phyloP scores from a whole-genome alignment of 2,888 invertebrate species.

The Cordilura impudica region DNA sequence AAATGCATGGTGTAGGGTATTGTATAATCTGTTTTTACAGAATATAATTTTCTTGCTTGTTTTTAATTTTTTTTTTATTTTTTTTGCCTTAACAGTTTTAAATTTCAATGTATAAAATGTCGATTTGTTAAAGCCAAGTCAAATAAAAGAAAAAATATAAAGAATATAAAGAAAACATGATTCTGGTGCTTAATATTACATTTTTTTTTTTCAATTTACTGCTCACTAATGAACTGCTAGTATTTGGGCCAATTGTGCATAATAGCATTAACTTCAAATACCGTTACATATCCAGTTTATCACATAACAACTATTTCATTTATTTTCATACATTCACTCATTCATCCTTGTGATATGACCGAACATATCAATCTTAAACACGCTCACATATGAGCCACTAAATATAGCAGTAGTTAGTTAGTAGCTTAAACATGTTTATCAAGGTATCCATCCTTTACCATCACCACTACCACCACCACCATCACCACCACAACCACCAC shows the following conservation, averaged over 20 bases:
- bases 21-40: too few relatives aligned
- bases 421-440: slow-evolving; percentile 42
- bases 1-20: too few relatives aligned
- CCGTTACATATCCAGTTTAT: slow-evolving; percentile 32
- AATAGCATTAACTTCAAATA: not conserved
- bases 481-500: not conserved
- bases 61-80: too few relatives aligned
- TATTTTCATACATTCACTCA: slow-evolving; percentile 18
- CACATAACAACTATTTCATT: slow-evolving; percentile 31
- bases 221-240: too few relatives aligned
- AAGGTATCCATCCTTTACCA: slow-evolving; percentile 10
- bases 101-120: too few relatives aligned
- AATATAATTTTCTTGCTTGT: too few relatives aligned
- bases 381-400: not conserved
- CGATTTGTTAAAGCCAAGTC: too few relatives aligned
- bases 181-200: too few relatives aligned
- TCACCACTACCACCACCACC: not conserved
- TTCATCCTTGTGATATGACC: not conserved
- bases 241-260: not conserved
- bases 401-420: slow-evolving; percentile 2
- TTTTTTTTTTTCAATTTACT: too few relatives aligned
- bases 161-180: too few relatives aligned
- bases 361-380: not conserved
- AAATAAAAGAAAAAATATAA: too few relatives aligned
- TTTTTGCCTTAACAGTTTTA: too few relatives aligned